phyloP scores from a whole-genome alignment of 2,113 vertebrate species.

The Cyanoderma ruficeps region DNA sequence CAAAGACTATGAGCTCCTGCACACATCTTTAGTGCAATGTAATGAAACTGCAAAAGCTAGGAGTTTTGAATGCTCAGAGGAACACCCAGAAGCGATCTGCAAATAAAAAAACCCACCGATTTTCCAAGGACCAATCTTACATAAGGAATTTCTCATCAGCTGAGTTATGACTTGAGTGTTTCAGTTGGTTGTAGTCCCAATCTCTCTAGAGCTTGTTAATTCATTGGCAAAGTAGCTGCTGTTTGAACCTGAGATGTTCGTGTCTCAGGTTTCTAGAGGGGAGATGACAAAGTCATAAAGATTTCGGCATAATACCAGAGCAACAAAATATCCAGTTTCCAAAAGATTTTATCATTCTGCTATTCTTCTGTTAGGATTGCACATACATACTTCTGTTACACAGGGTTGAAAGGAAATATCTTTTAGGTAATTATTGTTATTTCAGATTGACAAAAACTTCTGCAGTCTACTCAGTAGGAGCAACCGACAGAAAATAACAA shows the following conservation, averaged over 20 bases:
- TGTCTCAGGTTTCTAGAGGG: neutral
- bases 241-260: neutral
- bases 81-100: neutral
- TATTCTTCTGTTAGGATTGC: neutral
- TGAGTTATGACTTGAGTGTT: neutral
- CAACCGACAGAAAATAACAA: constrained; percentile 7
- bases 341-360: neutral
- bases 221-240: neutral
- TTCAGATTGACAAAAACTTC: neutral
- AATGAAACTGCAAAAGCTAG: neutral
- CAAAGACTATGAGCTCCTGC: neutral
- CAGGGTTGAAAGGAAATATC: neutral
- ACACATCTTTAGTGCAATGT: neutral
- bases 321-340: neutral
- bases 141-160: neutral
- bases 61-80: neutral
- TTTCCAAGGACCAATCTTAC: neutral
- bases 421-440: neutral
- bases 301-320: neutral
- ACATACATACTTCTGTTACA: neutral
- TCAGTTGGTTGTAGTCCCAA: neutral
- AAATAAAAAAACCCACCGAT: neutral
- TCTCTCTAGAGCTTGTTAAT: neutral
- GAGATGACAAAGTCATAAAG: neutral
- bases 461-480: neutral